Percentiles rank a stretch among this genome's conserved stretches.
Conservation (phyloP, 37 sponge, comb jelly and placozoan genomes). For the Halisarca cf. caerulea region DNA sequence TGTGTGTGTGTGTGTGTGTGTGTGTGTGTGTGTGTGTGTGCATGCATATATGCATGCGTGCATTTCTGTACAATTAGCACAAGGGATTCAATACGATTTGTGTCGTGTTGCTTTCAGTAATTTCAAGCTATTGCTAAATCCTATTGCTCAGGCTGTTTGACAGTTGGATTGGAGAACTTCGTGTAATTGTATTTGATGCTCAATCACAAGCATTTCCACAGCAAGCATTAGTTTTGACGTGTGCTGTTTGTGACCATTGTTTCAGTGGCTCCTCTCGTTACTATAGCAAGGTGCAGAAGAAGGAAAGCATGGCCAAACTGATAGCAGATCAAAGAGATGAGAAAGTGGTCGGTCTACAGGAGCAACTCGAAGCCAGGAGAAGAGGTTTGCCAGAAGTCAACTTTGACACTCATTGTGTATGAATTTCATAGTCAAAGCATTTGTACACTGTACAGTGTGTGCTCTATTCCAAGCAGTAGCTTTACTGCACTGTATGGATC, state of each 20-base stretch:
- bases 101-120: too few species aligned
- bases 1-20: background rate
- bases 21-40: constrained; percentile 23
- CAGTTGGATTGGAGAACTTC: too few species aligned
- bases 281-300: constrained; percentile 34
- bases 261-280: background rate
- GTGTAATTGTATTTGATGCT: too few species aligned
- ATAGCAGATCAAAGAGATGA: constrained; percentile 9
- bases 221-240: background rate
- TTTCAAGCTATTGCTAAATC: too few species aligned
- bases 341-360: constrained; percentile 50
- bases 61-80: constrained; percentile 25
- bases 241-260: background rate
- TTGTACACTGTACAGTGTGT: too few species aligned
- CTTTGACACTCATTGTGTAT: too few species aligned
- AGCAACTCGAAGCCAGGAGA: constrained; percentile 58
- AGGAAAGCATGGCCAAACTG: constrained; percentile 22
- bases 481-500: too few species aligned
- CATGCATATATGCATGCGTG: background rate
- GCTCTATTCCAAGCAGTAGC: too few species aligned
- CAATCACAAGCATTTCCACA: background rate
- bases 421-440: too few species aligned
- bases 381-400: constrained; percentile 52
- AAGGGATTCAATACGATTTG: too few species aligned
- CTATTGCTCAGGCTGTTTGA: too few species aligned